Conservation (phyloP, 1,140 invertebrate genomes). For the Megathymus violae region DNA sequence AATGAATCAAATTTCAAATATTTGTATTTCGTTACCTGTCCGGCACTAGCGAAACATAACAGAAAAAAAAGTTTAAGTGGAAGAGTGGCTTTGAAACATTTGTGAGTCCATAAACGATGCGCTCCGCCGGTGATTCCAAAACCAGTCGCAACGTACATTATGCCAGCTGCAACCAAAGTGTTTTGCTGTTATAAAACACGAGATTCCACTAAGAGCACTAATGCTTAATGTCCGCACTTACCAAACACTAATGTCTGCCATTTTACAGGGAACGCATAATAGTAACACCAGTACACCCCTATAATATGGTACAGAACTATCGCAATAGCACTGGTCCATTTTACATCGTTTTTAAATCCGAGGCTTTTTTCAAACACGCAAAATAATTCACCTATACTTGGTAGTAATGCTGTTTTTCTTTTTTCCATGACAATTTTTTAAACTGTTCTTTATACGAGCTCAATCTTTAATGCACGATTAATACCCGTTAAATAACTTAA, state of each 20-base stretch:
- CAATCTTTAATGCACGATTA: not conserved
- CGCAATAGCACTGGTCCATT: slow-evolving; percentile 62
- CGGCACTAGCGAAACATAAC: slow-evolving; percentile 89
- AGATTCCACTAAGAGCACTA: not conserved
- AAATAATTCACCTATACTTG: slow-evolving; percentile 56
- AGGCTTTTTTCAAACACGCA: slow-evolving; percentile 62
- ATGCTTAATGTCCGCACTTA: slow-evolving; percentile 42
- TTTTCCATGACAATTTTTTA: slow-evolving; percentile 40
- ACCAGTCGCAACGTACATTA: slow-evolving; percentile 85
- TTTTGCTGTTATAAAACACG: slow-evolving; percentile 31
- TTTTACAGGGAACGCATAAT: slow-evolving; percentile 72
- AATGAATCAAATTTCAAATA: too few species aligned
- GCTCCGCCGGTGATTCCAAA: slow-evolving; percentile 94
- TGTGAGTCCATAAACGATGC: slow-evolving; percentile 94
- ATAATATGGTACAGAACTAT: slow-evolving; percentile 65
- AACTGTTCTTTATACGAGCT: not conserved
- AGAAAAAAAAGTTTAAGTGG: slow-evolving; percentile 90
- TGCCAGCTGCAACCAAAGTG: slow-evolving; percentile 53
- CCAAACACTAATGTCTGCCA: slow-evolving; percentile 71
- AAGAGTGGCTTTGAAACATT: slow-evolving; percentile 92
- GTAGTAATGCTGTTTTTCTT: slow-evolving; percentile 37
- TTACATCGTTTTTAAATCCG: slow-evolving; percentile 72
- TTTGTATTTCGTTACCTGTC: slow-evolving; percentile 86
- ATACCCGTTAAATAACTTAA: slow-evolving; percentile 8
- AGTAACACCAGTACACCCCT: slow-evolving; percentile 67